Evolutionary conservation across 2,888 invertebrate species (phyloP).

Genomic region (Crematogaster levior): DNA sequence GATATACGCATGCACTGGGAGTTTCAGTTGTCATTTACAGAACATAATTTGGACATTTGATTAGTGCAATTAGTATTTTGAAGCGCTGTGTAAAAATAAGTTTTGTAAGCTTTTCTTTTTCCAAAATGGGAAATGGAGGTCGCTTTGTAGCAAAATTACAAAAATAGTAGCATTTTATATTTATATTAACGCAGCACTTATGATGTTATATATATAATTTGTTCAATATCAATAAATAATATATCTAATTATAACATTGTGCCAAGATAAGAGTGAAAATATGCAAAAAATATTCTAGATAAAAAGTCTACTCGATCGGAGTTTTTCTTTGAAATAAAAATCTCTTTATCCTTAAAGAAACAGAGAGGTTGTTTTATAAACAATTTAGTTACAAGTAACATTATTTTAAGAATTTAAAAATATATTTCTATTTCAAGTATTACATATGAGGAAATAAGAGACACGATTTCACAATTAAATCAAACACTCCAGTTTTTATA

Average conservation of each 20-base stretch:
- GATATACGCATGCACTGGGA: neutral
- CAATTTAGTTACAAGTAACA: conserved; percentile 66
- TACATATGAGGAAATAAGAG: neutral
- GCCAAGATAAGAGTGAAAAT: conserved; percentile 43
- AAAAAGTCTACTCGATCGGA: conserved; percentile 51
- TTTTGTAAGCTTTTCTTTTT: neutral
- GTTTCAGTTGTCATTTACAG: conserved; percentile 15
- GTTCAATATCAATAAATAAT: neutral
- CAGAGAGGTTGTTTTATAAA: conserved; percentile 58
- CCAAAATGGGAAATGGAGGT: neutral
- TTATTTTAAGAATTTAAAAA: conserved; percentile 66
- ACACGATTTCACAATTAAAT: conserved; percentile 12
- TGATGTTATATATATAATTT: neutral
- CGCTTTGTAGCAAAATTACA: neutral
- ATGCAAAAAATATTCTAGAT: conserved; percentile 56
- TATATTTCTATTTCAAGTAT: conserved; percentile 22
- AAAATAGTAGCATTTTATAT: neutral
- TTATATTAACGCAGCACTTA: neutral
- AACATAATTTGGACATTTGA: conserved; percentile 9
- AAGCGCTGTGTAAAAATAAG: neutral
- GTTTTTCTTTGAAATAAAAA: conserved; percentile 57
- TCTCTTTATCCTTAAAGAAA: conserved; percentile 59
- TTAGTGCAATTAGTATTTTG: neutral
- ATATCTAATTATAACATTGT: neutral
- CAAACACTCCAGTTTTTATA: neutral